Base-by-base conservation (phyloP, 2,113 vertebrate species). In the Proteles cristata region DNA sequence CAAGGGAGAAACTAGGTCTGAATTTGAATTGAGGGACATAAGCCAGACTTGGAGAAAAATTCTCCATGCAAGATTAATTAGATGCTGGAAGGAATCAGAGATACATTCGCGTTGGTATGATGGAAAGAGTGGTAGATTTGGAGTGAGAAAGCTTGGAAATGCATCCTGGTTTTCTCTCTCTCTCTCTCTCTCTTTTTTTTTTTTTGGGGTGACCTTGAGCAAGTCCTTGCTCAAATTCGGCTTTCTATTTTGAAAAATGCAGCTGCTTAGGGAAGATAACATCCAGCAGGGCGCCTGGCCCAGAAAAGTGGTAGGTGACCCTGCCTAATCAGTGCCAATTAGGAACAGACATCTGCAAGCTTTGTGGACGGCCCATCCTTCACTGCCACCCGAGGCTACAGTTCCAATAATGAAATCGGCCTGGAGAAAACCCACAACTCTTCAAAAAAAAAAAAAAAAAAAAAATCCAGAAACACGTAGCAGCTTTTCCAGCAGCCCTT, bases 161-260 rank as follows among this genome's bases (percentile, higher is more conserved):
- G 74, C 50, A 82, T 77, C 76, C 71, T 61, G 28, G 77, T 28
- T 88, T 39, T 39, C 39, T 39, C 39, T 39, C 39, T 39, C 39
- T 39, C 39, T 39, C 39, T 39, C 39, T 39, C 39, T 39, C 39
- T 39, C 39, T 39, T 39, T 39, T 39, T 39, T 39, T 39, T 39
- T 39, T 58, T 85, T 94, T 74, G 33, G 65, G 71, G 86, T 95
- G 96, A 97, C 97, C 98, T 97, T 97, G 93, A 93, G 48, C 53
- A 66, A 93, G 66, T 19, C 58, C 58, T 94, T 82, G 93, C 71
- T 93, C 91, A 68, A 81, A 93, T 91, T 94, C 73, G 31, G 85
- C 92, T 88, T 97, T 94, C 98, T 97, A 76, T 97, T 97, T 98
- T 97, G 96, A 95, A 97, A 95, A 97, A 31, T 25, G 94, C 94